These are phyloP conservation scores for Maccullochella peelii DNA, from an alignment of 2,113 vertebrate genomes.

Conservation along the genomic window DNA sequence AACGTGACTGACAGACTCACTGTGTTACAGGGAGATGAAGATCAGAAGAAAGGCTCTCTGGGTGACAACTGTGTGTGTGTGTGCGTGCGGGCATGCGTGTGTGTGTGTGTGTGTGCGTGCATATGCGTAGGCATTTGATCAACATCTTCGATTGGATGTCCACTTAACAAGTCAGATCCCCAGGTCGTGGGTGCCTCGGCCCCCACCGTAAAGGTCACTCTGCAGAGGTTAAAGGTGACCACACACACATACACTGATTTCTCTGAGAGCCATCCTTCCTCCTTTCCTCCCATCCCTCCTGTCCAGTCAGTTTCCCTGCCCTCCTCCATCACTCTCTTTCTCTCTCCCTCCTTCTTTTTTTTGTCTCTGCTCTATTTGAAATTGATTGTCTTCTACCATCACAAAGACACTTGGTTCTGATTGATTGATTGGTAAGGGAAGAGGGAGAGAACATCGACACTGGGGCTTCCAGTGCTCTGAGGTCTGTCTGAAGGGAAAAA, in stretches of 20 bases:
- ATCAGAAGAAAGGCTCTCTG: slow-evolving; percentile 69
- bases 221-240: slow-evolving; percentile 72
- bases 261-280: slow-evolving; percentile 65
- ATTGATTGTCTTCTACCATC: slow-evolving; percentile 90
- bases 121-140: slow-evolving; percentile 72
- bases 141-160: slow-evolving; percentile 80
- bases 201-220: slow-evolving; percentile 72
- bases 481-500: slow-evolving; percentile 59
- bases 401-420: slow-evolving; percentile 90
- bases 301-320: slow-evolving; percentile 70
- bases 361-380: slow-evolving; percentile 83
- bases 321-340: slow-evolving; percentile 65
- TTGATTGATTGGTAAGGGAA: slow-evolving; percentile 85
- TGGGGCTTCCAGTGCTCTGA: slow-evolving; percentile 62
- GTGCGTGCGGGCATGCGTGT: slow-evolving; percentile 33
- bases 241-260: slow-evolving; percentile 39
- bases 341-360: slow-evolving; percentile 58
- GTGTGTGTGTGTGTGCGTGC: slow-evolving; percentile 7
- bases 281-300: slow-evolving; percentile 60
- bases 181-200: slow-evolving; percentile 48
- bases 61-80: slow-evolving; percentile 16
- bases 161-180: slow-evolving; percentile 75
- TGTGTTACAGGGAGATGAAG: slow-evolving; percentile 55
- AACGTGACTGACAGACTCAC: slow-evolving; percentile 66
- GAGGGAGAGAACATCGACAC: slow-evolving; percentile 80